Base-by-base conservation (phyloP, 2,797 vertebrate genomes). In the Ataeniobius toweri region DNA sequence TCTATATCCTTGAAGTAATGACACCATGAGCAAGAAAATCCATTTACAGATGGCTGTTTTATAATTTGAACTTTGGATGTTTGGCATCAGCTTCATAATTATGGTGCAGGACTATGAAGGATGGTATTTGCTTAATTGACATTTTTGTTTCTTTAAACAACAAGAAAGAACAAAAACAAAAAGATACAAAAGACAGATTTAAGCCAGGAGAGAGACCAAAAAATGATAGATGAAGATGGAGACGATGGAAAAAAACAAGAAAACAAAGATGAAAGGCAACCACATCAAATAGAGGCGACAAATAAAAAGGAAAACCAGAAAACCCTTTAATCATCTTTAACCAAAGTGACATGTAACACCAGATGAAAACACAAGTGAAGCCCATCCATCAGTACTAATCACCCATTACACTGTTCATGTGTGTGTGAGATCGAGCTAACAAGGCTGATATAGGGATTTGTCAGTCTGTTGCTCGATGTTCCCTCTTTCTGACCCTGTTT, bases 351-450 rank as follows among this genome's bases (percentile, higher is more conserved):
- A 46, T 80, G 68, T 76, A 73, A 53, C 61, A 81, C 55, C 75
- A 89, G 83, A 90, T 88, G 82, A 89, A 85, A 83, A 79, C 80
- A 83, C 75, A 41, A 86, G 69, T 78, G 75, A 77, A 79, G 73
- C 24, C 63, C 89, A 89, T 93, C 88, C 89, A 89, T 92, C 89
- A 91, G 77, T 65, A 85, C 80, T 77, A 75, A 71, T 83, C 85
- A 77, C n/a, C 89, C 88, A 14, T 90, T 85, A 82, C 78, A 50
- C 48, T 7, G 71, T 31, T 70, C 56, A 72, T 77, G 76, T 80
- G 81, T 82, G 76, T 85, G 76, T 81, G 74, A 73, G 69, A 12
- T 71, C 69, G 78, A 41, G 83, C 79, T 55, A 75, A 76, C 56
- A 39, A 68, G 73, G 46, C 67, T 26, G 55, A 75, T 73, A 70